These are phyloP conservation scores for Phyllotreta striolata DNA, from an alignment of 2,888 invertebrate species.

Conservation along the genomic window DNA sequence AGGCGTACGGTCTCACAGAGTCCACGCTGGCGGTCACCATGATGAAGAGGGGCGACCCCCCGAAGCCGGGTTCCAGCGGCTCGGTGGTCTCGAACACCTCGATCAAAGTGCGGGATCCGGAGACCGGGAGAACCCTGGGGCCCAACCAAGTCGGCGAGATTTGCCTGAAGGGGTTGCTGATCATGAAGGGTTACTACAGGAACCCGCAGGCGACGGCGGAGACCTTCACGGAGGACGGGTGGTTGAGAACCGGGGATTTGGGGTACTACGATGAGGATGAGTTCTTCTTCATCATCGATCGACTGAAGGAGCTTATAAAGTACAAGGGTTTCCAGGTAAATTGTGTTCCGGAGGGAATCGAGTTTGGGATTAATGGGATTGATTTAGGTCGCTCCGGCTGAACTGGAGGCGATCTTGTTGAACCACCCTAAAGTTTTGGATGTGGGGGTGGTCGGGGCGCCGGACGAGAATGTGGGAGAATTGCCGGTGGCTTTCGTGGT, in stretches of 20 bases:
- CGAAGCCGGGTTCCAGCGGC: constrained; percentile 71
- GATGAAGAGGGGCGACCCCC: constrained; percentile 51
- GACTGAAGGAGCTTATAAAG: constrained; percentile 90
- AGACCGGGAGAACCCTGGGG: constrained; percentile 67
- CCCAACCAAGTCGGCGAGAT: constrained; percentile 78
- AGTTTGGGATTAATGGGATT: background rate
- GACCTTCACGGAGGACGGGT: constrained; percentile 77
- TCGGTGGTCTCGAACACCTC: constrained; percentile 67
- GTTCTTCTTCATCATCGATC: constrained; percentile 82
- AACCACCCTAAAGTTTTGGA: constrained; percentile 76
- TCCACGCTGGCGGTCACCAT: constrained; percentile 67
- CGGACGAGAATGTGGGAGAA: constrained; percentile 77
- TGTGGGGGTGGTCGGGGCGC: constrained; percentile 81
- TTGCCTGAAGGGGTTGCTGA: constrained; percentile 77
- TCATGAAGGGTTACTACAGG: constrained; percentile 71
- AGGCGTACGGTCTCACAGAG: constrained; percentile 84
- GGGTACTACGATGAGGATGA: constrained; percentile 82
- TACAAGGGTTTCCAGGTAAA: constrained; percentile 84
- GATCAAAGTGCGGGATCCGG: constrained; percentile 70
- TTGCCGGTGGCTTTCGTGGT: constrained; percentile 81
- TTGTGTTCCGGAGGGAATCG: background rate
- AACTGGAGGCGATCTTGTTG: constrained; percentile 80
- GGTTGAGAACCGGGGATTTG: constrained; percentile 81
- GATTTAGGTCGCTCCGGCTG: constrained; percentile 75
- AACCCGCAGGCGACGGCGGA: constrained; percentile 70